Percentiles rank a stretch among this genome's conserved stretches.
Conservation (phyloP, 1,140 invertebrate genomes). For the Drosophila serrata region DNA sequence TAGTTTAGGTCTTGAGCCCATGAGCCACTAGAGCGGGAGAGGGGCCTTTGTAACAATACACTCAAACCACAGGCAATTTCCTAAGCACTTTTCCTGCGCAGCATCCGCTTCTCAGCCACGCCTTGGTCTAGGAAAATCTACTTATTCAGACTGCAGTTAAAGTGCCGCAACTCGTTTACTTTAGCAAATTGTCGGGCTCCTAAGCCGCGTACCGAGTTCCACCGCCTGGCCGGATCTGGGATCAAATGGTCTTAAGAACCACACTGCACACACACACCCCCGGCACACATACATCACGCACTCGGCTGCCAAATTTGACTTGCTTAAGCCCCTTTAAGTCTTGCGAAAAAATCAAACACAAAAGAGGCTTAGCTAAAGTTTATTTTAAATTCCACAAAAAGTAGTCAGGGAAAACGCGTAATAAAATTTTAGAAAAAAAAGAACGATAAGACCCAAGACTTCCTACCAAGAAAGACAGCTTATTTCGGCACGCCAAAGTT, state of each 20-base stretch:
- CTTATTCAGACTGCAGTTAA: constrained; percentile 58
- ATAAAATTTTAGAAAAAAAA: neutral
- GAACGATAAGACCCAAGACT: neutral
- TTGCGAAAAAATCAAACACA: constrained; percentile 6
- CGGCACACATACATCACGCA: neutral
- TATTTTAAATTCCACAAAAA: constrained; percentile 13
- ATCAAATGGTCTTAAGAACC: constrained; percentile 25
- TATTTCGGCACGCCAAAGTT: no score
- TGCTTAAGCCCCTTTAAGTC: constrained; percentile 11
- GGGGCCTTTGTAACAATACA: constrained; percentile 6
- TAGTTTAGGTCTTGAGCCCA: no score
- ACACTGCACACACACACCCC: constrained; percentile 1
- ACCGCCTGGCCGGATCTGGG: constrained; percentile 20
- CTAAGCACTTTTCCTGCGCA: neutral
- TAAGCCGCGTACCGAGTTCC: constrained; percentile 59
- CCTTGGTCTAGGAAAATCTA: constrained; percentile 39
- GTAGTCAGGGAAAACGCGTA: neutral
- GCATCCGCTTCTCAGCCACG: no score
- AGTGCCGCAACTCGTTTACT: constrained; percentile 62
- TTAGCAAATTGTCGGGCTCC: constrained; percentile 60
- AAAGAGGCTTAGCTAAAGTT: neutral
- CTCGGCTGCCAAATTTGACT: constrained; percentile 17
- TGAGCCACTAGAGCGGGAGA: neutral
- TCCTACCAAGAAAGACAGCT: no score
- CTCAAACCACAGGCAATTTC: constrained; percentile 20